phyloP scores from a whole-genome alignment of 2,888 invertebrate species.

The Agonopterix alstromeriana region DNA sequence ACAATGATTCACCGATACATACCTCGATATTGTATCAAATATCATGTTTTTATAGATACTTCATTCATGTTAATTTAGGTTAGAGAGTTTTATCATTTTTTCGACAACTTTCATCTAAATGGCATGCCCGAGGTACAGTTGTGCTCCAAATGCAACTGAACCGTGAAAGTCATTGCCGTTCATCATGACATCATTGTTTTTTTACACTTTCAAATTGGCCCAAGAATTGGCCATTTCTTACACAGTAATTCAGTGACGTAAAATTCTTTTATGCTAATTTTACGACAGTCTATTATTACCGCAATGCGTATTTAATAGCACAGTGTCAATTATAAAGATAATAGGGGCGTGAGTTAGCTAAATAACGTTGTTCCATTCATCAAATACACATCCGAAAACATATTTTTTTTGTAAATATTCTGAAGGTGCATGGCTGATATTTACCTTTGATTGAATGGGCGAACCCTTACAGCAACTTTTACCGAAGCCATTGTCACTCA shows the following conservation, averaged over 20 bases:
- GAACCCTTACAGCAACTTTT: conserved; percentile 93
- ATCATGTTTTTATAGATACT: not conserved
- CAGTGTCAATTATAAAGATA: conserved; percentile 24
- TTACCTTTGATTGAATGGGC: conserved; percentile 93
- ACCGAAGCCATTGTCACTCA: conserved; percentile 89
- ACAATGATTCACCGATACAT: conserved; percentile 27
- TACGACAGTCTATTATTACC: conserved; percentile 8
- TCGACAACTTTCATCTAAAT: conserved; percentile 64
- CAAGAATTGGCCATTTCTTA: conserved; percentile 28
- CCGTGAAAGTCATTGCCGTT: conserved; percentile 75
- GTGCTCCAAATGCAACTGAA: conserved; percentile 70
- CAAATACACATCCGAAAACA: conserved; percentile 32
- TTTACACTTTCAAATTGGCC: conserved; percentile 62
- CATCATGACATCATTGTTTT: conserved; percentile 67
- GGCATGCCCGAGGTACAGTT: conserved; percentile 57
- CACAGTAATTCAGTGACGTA: conserved; percentile 6
- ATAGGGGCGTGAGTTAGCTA: conserved; percentile 26
- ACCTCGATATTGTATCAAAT: not conserved
- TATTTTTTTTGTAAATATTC: conserved; percentile 13
- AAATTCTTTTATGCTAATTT: conserved; percentile 2
- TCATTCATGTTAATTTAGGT: not conserved
- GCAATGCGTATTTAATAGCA: conserved; percentile 17
- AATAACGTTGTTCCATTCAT: conserved; percentile 24
- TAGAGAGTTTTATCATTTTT: conserved; percentile 41
- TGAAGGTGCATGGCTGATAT: conserved; percentile 20